phyloP scores from a whole-genome alignment of 1,140 invertebrate genomes.

The Tetramorium parvispinum region DNA sequence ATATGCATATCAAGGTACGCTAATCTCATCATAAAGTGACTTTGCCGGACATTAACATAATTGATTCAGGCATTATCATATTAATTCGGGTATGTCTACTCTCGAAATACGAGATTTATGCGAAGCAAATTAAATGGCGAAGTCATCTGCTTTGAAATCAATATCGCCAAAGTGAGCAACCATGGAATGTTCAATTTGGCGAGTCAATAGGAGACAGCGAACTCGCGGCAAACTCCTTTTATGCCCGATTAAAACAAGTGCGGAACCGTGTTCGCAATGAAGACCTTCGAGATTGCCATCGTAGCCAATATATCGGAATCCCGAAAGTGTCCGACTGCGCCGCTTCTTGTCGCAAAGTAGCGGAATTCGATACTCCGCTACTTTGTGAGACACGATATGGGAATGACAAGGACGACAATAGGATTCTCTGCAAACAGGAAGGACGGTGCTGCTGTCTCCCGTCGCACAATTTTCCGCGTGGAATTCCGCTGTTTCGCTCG shows the following conservation, averaged over 20 bases:
- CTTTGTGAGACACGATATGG: constrained; percentile 61
- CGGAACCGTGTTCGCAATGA: constrained; percentile 74
- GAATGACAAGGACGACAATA: constrained; percentile 50
- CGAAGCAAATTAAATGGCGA: constrained; percentile 19
- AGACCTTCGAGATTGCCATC: constrained; percentile 52
- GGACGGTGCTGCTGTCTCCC: constrained; percentile 8
- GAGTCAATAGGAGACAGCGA: constrained; percentile 39
- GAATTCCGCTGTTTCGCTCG: constrained; percentile 32
- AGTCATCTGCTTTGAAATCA: constrained; percentile 35
- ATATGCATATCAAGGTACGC: background rate
- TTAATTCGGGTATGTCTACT: background rate
- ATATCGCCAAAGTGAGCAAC: constrained; percentile 22
- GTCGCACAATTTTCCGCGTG: constrained; percentile 45
- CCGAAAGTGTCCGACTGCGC: constrained; percentile 55
- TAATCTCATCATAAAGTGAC: background rate
- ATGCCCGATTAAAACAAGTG: constrained; percentile 79
- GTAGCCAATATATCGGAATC: constrained; percentile 59
- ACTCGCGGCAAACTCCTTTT: constrained; percentile 47
- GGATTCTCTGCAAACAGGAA: constrained; percentile 34
- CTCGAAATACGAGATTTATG: background rate
- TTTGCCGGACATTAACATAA: constrained; percentile 8
- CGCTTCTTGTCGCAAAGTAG: constrained; percentile 59
- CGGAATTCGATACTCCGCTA: constrained; percentile 70
- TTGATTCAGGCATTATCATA: background rate
- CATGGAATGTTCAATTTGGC: constrained; percentile 61